Percentiles rank a stretch among this genome's conserved stretches.
These are phyloP conservation scores for Cerastoderma edule DNA, from an alignment of 2,888 invertebrate genomes.

Conservation along the genomic window DNA sequence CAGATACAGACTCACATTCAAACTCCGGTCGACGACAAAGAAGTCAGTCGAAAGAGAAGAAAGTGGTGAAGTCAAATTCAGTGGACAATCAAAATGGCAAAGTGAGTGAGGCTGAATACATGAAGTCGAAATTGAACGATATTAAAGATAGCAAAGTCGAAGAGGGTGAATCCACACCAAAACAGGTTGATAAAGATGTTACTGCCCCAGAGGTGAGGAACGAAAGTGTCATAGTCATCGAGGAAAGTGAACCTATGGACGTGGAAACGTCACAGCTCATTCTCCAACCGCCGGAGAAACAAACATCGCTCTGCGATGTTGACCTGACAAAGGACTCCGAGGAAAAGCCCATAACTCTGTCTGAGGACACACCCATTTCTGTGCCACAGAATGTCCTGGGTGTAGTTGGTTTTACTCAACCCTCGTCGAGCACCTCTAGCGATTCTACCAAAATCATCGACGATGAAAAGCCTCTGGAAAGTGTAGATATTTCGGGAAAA, in stretches of 20 bases:
- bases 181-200: conserved; percentile 7
- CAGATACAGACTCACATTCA: background rate
- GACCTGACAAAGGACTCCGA: conserved; percentile 26
- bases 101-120: background rate
- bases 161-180: background rate
- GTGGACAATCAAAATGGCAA: background rate
- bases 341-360: background rate
- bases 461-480: background rate
- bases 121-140: background rate
- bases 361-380: conserved; percentile 18
- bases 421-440: conserved; percentile 41
- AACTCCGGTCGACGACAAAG: background rate
- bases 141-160: background rate
- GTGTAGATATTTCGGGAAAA: too few relatives aligned
- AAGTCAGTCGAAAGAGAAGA: background rate
- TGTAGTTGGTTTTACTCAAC: conserved; percentile 28
- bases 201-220: background rate
- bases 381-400: conserved; percentile 56
- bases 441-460: background rate
- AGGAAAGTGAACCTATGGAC: conserved; percentile 40
- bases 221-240: conserved; percentile 32
- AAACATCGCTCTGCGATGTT: background rate
- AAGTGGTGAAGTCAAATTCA: background rate
- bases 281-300: background rate
- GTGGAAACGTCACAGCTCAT: background rate